Base-by-base conservation (phyloP, 2,113 vertebrate species). In the Podarcis cretensis region DNA sequence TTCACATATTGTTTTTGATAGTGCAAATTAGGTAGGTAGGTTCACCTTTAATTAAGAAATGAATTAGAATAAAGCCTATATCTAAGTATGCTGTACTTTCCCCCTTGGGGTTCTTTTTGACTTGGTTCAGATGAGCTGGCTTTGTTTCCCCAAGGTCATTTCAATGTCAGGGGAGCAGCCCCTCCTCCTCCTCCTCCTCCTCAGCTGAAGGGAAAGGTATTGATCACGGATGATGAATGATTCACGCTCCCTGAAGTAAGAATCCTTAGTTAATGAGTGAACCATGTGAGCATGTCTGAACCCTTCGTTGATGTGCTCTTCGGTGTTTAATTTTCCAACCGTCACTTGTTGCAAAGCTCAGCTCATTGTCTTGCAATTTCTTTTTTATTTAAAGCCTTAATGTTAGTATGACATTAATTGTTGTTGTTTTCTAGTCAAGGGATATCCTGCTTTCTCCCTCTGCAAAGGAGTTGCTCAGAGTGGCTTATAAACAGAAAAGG, bases 181-280 rank as follows among this genome's bases (percentile, higher is more conserved):
- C 48, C 27, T 30, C 40, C 4, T 18, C 13, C 91, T n/a, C n/a
- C n/a, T 94, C 90, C 86, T 95, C 92, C 90, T 85, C 75, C 91
- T 18, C 59, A 16, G 78, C 87, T 86, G 59, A 89, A 77, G 16
- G 91, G 91, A 89, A 92, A 91, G 79, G 32, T 93, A 94, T 96
- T 63, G 95, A 94, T 94, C 93, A 88, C 0, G 1, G 69, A 21
- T 93, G 94, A 94, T 93, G 93, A 85, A 94, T 91, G 83, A 77
- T 23, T 1, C 59, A 10, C 48, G 78, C 86, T 88, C 84, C n/a
- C 1, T 83, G 84, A 86, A 80, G 89, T 84, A 92, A 73, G 91
- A 90, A 40, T 71, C 81, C 87, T 90, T 71, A 92, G 77, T 93
- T 94, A 93, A 90, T 89, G 91, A 75, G 83, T 88, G 84, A 90